Percentiles rank a stretch among this genome's conserved stretches.
These are phyloP conservation scores for Gnathonemus longibarbis DNA, from an alignment of 2,113 vertebrate genomes.

Conservation along the genomic window DNA sequence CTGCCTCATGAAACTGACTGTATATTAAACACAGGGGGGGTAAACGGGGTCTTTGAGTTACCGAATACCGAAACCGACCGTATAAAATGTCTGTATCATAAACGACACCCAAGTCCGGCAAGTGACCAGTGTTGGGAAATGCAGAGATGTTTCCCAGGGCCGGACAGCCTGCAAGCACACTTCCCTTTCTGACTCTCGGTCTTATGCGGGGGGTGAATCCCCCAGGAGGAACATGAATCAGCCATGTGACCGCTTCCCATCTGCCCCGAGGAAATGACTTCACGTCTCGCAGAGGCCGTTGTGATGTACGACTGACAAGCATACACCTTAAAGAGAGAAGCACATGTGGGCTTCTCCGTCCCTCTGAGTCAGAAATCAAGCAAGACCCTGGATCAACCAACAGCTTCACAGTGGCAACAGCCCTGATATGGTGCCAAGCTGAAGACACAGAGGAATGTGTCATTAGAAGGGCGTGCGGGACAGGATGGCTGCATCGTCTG, in stretches of 20 bases:
- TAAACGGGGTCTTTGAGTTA: background rate
- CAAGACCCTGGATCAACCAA: background rate
- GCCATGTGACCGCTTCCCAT: background rate
- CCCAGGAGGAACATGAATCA: background rate
- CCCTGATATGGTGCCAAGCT: background rate
- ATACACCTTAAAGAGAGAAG: background rate
- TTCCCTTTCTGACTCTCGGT: constrained; percentile 11
- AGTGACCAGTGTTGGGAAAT: background rate
- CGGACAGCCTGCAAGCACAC: background rate
- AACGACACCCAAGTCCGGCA: background rate
- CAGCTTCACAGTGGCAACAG: background rate
- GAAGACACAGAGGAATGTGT: background rate
- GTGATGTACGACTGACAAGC: background rate
- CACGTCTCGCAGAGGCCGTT: background rate
- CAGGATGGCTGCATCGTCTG: background rate
- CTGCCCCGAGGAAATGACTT: background rate
- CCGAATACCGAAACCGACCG: background rate
- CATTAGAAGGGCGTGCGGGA: background rate
- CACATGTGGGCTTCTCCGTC: background rate
- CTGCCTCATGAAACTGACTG: background rate
- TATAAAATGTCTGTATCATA: background rate
- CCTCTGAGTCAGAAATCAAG: background rate
- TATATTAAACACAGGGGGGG: background rate
- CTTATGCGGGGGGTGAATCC: background rate
- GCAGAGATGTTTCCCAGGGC: background rate